A percentile compares a stretch with the other conserved stretches of the same genome.
Conservation (phyloP, 2,888 invertebrate species). For the Heliconius sara region DNA sequence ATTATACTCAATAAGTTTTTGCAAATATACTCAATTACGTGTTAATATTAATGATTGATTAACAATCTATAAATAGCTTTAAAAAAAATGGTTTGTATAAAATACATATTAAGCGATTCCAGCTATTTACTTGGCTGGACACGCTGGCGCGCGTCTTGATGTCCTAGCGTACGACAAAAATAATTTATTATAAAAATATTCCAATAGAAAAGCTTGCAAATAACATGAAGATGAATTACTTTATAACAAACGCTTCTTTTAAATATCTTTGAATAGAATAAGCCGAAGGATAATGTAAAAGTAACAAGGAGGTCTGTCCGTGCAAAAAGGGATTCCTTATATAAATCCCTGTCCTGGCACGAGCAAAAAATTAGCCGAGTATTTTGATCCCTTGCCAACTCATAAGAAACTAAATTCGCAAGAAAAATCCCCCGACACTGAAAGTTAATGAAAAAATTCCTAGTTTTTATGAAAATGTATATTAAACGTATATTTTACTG, state of each 20-base stretch:
- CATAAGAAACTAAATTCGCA: conserved; percentile 40
- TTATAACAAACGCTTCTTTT: background rate
- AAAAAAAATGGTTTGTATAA: too few relatives aligned
- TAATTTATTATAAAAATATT: conserved; percentile 8
- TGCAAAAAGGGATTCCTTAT: conserved; percentile 30
- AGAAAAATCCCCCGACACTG: conserved; percentile 34
- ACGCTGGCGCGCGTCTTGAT: background rate
- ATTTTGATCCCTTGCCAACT: conserved; percentile 44
- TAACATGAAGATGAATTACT: conserved; percentile 3
- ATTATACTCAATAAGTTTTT: too few relatives aligned
- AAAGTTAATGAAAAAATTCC: conserved; percentile 45
- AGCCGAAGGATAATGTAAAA: conserved; percentile 15
- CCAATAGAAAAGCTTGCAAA: background rate
- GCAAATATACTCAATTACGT: too few relatives aligned
- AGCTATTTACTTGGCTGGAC: too few relatives aligned
- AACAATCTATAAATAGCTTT: too few relatives aligned
- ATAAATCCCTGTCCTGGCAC: conserved; percentile 35
- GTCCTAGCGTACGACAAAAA: background rate
- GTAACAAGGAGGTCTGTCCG: conserved; percentile 4
- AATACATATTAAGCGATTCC: too few relatives aligned
- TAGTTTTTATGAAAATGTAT: conserved; percentile 36
- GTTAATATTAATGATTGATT: too few relatives aligned
- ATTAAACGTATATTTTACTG: background rate
- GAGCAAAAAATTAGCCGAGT: conserved; percentile 36
- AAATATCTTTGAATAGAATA: conserved; percentile 16